These are phyloP conservation scores for Lasioglossum morio DNA, from an alignment of 2,888 invertebrate species.

Conservation along the genomic window DNA sequence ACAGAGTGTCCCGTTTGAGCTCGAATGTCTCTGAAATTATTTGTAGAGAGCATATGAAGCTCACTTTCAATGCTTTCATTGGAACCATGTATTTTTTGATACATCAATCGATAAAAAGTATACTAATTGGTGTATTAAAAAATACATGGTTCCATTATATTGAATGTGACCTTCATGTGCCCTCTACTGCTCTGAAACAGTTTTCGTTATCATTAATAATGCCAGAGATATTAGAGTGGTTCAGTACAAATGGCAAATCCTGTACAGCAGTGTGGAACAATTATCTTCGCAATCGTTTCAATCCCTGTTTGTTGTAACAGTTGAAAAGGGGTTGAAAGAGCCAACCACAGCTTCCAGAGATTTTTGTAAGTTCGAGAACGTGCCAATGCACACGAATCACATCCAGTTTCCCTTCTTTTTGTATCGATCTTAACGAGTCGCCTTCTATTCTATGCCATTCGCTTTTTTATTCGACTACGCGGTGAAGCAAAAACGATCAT, in stretches of 20 bases:
- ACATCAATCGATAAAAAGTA: too few relatives aligned
- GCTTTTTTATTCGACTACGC: conserved; percentile 41
- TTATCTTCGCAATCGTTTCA: background rate
- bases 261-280: background rate
- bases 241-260: background rate
- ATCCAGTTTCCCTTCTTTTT: conserved; percentile 31
- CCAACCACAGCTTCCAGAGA: conserved; percentile 7
- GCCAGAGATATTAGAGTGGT: background rate
- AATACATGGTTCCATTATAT: too few relatives aligned
- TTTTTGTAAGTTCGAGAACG: conserved; percentile 13
- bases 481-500: conserved; percentile 25
- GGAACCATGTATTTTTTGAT: too few relatives aligned
- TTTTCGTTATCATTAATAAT: background rate
- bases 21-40: background rate
- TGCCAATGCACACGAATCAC: conserved; percentile 20
- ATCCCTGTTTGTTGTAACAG: background rate
- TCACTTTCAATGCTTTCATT: too few relatives aligned
- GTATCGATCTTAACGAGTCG: conserved; percentile 58
- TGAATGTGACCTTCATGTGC: too few relatives aligned
- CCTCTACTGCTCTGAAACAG: background rate
- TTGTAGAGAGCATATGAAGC: too few relatives aligned
- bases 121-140: too few relatives aligned
- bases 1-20: background rate
- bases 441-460: conserved; percentile 48
- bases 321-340: background rate